These are phyloP conservation scores for Hydrophis major DNA, from an alignment of 2,797 vertebrate genomes.

Conservation along the genomic window DNA sequence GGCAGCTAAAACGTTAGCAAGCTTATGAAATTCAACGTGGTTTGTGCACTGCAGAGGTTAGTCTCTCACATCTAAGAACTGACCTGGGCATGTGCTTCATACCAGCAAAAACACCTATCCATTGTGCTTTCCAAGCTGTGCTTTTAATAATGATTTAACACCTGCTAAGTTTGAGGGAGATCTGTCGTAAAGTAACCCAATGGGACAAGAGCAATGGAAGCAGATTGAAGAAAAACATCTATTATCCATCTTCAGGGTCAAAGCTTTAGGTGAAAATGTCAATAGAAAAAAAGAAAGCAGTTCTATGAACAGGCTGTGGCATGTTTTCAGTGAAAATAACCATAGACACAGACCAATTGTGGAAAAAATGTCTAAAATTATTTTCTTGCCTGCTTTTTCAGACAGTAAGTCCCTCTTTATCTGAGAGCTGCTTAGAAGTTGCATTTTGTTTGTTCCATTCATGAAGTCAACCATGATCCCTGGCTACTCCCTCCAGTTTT, in stretches of 20 bases:
- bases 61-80: neutral
- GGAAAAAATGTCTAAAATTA: neutral
- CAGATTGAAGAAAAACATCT: neutral
- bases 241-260: neutral
- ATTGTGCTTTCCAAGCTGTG: neutral
- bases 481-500: neutral
- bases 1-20: neutral
- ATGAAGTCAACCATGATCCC: neutral
- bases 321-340: neutral
- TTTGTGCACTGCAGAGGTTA: neutral
- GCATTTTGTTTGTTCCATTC: neutral
- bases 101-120: neutral
- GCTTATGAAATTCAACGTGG: neutral
- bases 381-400: neutral
- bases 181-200: neutral
- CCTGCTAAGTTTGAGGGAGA: neutral
- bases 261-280: neutral
- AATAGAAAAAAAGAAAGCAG: neutral
- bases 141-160: neutral
- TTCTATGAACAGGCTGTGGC: neutral
- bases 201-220: neutral
- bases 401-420: neutral
- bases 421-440: neutral
- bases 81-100: neutral
- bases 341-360: neutral